Evolutionary conservation across 1,140 invertebrate genomes (phyloP).

Genomic region (Euglossa dilemma): DNA sequence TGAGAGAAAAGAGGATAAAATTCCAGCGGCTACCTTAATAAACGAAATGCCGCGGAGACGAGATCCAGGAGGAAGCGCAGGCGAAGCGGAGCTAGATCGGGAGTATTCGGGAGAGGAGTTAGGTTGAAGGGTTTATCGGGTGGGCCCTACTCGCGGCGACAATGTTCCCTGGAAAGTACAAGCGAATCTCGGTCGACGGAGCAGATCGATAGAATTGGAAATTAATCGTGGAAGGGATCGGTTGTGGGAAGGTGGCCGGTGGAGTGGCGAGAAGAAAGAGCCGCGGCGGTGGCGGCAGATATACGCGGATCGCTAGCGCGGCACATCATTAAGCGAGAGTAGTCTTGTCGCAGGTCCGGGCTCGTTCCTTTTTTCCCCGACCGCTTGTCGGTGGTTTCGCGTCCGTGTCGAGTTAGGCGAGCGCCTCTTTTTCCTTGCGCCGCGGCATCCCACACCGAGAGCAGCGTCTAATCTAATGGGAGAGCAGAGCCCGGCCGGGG

Average conservation of each 20-base stretch:
- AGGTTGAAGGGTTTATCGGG: too few relatives aligned
- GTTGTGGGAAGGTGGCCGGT: conserved; percentile 1
- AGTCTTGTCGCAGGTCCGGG: conserved; percentile 73
- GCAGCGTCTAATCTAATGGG: conserved; percentile 80
- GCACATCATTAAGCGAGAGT: conserved; percentile 80
- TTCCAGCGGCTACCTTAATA: too few relatives aligned
- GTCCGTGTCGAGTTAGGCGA: conserved; percentile 48
- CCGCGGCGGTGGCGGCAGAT: conserved; percentile 56
- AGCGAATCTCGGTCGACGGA: too few relatives aligned
- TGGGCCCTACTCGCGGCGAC: too few relatives aligned
- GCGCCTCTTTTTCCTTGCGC: conserved; percentile 68
- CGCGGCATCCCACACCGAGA: conserved; percentile 63
- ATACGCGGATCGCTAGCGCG: conserved; percentile 70
- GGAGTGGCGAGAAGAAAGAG: conserved; percentile 14
- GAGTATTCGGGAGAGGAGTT: too few relatives aligned
- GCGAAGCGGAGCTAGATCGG: too few relatives aligned
- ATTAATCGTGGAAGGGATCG: conserved; percentile 24
- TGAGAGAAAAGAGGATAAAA: too few relatives aligned
- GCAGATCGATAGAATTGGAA: conserved; percentile 2
- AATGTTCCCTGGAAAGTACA: too few relatives aligned
- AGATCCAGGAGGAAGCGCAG: too few relatives aligned
- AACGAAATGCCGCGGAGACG: too few relatives aligned
- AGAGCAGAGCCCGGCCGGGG: conserved; percentile 57
- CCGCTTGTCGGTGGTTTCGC: conserved; percentile 42
- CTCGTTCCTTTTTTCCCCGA: conserved; percentile 67